Percentiles rank a stretch among this genome's conserved stretches.
Evolutionary conservation across 2,113 vertebrate species (phyloP).

Genomic region (Gila orcuttii): DNA sequence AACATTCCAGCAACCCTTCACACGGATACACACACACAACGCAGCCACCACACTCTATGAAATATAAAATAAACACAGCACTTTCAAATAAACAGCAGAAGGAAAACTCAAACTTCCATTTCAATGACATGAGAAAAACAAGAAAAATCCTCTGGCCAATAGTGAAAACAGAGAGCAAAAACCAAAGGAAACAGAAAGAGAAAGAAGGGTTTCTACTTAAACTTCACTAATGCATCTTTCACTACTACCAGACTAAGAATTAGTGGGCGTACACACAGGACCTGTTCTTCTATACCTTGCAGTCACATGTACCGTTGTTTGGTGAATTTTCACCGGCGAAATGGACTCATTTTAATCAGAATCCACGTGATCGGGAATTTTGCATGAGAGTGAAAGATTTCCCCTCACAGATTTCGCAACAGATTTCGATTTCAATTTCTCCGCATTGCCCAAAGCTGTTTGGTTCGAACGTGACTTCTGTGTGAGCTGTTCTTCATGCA

Average conservation of each 20-base stretch:
- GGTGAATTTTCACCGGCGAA: background rate
- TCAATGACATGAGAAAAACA: background rate
- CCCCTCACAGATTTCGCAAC: background rate
- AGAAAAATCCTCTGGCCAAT: background rate
- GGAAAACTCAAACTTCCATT: constrained; percentile 11
- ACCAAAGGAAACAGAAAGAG: background rate
- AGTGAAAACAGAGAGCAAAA: background rate
- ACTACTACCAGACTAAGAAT: background rate
- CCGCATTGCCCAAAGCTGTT: background rate
- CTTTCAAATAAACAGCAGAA: constrained; percentile 33
- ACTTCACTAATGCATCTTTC: background rate
- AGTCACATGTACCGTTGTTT: background rate
- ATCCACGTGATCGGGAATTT: background rate
- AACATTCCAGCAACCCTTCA: constrained; percentile 9
- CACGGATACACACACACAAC: constrained; percentile 3
- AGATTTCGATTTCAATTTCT: too few species aligned
- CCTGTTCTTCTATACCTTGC: too few species aligned
- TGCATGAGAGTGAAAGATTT: background rate
- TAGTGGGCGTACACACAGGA: background rate
- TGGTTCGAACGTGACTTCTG: background rate
- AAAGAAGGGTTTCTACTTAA: background rate
- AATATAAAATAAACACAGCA: constrained; percentile 29
- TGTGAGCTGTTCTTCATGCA: background rate
- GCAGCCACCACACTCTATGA: background rate
- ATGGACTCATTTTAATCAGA: background rate